These are phyloP conservation scores for Epinotia ramella DNA, from an alignment of 2,888 invertebrate genomes.

Conservation along the genomic window DNA sequence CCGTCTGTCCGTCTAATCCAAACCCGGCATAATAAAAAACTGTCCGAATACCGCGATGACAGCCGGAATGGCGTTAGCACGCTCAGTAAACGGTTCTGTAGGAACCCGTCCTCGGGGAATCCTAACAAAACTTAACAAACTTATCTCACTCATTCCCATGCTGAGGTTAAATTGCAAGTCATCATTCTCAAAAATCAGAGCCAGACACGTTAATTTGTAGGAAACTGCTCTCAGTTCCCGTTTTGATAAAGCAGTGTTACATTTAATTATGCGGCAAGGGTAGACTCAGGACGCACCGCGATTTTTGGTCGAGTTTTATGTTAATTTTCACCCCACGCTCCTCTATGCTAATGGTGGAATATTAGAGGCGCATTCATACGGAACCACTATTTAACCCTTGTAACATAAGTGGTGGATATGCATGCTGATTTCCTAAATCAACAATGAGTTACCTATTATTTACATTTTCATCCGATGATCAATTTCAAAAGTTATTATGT, in stretches of 20 bases:
- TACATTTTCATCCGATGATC: background rate
- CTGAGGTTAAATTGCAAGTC: conserved; percentile 30
- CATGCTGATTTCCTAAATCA: conserved; percentile 53
- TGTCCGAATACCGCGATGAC: background rate
- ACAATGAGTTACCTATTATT: conserved; percentile 32
- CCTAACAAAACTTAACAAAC: conserved; percentile 4
- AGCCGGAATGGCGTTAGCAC: background rate
- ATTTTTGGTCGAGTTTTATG: conserved; percentile 78
- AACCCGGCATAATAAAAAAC: conserved; percentile 41
- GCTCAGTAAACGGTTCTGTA: background rate
- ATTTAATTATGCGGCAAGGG: conserved; percentile 69
- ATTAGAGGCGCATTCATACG: conserved; percentile 64
- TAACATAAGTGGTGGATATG: conserved; percentile 52
- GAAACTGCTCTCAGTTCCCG: conserved; percentile 70
- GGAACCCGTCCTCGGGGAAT: background rate
- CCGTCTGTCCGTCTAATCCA: no score
- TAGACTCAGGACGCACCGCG: conserved; percentile 59
- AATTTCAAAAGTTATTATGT: background rate
- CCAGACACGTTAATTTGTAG: conserved; percentile 46
- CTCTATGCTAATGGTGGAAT: conserved; percentile 73
- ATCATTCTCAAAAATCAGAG: conserved; percentile 42
- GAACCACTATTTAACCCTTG: conserved; percentile 68
- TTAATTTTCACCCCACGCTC: conserved; percentile 64
- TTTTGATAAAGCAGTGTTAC: conserved; percentile 71
- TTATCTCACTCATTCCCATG: conserved; percentile 34